Base-by-base conservation (phyloP, 2,888 invertebrate genomes). In the Strigamia transsilvanica region DNA sequence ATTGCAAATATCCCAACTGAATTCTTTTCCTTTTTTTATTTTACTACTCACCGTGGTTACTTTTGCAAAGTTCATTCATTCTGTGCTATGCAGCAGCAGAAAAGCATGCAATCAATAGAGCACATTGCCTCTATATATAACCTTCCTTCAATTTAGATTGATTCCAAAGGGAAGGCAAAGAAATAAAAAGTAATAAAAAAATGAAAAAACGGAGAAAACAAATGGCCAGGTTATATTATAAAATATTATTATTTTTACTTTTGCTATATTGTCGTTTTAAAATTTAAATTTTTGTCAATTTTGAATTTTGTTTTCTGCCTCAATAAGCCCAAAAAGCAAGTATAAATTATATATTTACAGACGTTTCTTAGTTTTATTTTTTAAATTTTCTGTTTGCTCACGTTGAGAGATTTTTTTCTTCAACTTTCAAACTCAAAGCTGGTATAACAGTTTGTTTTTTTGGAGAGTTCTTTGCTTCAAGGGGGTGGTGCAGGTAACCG, bases 11-110 rank as follows among this genome's bases (percentile, higher is more conserved):
- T 66, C 61, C 61, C 61, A 23, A 66, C 61, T 66, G 61, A 66
- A 66, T 66, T 66, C 61, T 66, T 66, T 66, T 66, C 21, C 23
- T 66, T 66, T 66, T 61, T 66, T 66, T 66, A 66, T 66, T 66
- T 66, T 21, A 66, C 61, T 66, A 66, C 61, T 66, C 61, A 66
- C 21, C 61, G 61, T 66, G 61, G 61, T 66, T 66, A 66, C 61
- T 66, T 66, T 66, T 66, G 61, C 61, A 66, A 66, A 66, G 61
- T 66, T 66, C 61, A 66, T 66, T 66, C 61, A 66, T 66, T 66
- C 61, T 66, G 61, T 66, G 61, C 61, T 66, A 18, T 66, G 61
- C 61, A 66, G 61, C 61, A 66, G 61, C 21, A 66, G 61, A 66
- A 66, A 66, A 66, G 61, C 61, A 66, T 66, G 61, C 61, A 66